phyloP scores from a whole-genome alignment of 2,113 vertebrate species.

The Mus pahari region DNA sequence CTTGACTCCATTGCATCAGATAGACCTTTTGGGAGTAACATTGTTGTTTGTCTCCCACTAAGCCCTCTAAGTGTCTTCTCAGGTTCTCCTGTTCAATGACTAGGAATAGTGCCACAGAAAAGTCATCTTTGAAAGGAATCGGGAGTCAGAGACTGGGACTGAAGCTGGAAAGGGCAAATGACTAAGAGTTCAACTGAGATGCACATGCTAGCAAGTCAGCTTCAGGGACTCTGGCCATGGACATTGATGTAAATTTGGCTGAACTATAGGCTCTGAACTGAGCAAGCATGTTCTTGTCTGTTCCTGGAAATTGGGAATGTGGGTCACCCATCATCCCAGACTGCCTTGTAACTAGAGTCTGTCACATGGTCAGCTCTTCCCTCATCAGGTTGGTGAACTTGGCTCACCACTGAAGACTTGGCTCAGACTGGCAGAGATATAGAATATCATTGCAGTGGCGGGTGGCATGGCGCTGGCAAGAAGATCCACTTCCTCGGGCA shows the following conservation, averaged over 20 bases:
- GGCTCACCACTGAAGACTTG: background rate
- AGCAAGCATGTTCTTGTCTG: background rate
- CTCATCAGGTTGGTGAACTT: background rate
- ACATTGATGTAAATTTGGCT: background rate
- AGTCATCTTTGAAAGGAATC: background rate
- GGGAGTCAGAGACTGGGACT: background rate
- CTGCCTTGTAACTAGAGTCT: background rate
- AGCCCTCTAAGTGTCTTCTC: constrained; percentile 15
- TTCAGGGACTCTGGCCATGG: background rate
- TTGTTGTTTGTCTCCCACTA: background rate
- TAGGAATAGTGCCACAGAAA: constrained; percentile 31
- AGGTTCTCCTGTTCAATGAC: background rate
- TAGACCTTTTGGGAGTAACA: background rate
- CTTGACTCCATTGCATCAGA: background rate
- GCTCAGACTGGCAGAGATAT: background rate
- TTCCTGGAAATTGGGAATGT: constrained; percentile 37
- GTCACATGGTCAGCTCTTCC: background rate
- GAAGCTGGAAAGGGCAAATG: background rate
- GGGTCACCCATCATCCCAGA: background rate
- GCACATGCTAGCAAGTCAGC: background rate
- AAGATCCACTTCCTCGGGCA: background rate
- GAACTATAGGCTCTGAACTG: background rate
- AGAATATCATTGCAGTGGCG: background rate
- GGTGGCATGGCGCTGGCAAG: background rate
- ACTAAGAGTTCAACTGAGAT: background rate